Base-by-base conservation (phyloP, 2,113 vertebrate genomes). In the Mesembrinibis cayennensis region DNA sequence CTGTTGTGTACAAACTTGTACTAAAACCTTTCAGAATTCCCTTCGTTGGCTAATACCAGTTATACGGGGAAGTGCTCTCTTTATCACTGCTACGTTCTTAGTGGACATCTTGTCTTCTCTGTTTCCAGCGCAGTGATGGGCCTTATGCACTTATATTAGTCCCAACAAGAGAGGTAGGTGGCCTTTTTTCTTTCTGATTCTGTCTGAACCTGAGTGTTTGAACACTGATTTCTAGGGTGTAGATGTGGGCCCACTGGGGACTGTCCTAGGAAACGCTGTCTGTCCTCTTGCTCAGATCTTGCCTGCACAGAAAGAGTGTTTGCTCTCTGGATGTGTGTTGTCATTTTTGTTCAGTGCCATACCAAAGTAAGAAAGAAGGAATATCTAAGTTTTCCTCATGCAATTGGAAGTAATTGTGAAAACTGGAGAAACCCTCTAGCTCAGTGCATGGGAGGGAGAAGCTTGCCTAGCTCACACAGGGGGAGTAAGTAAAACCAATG, bases 91-190 rank as follows among this genome's bases (percentile, higher is more conserved):
- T 74, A 10, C 11, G 0, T 52, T 38, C 19, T 45, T 30, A 90
- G 26, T 19, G 19, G 29, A 52, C 12, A 49, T 83, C 55, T 82
- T 93, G n/a, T 82, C 80, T 81, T 47, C 58, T 94, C 10, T 95
- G 40, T 93, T 89, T 22, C 53, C 97, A 99, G 98, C 98, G 99
- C 87, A 98, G 98, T 0, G 98, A 99, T 5, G 99, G 99, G 4
- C 99, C 99, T 6, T 99, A 99, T 7, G 99, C 99, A 2, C 97
- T 99, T 19, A 34, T 99, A 21, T 96, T 99, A 7, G 99, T 99
- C 61, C 99, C 99, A 8, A 99, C 99, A 2, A 98, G 99, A 98
- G 99, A 99, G 99, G 99, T 99, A 97, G 92, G 98, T 90, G 45
- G 7, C 10, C 15, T 63, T 16, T 16, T 16, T 47, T 20, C 34